Base-by-base conservation (phyloP, 2,113 vertebrate genomes). In the Dromas ardeola region DNA sequence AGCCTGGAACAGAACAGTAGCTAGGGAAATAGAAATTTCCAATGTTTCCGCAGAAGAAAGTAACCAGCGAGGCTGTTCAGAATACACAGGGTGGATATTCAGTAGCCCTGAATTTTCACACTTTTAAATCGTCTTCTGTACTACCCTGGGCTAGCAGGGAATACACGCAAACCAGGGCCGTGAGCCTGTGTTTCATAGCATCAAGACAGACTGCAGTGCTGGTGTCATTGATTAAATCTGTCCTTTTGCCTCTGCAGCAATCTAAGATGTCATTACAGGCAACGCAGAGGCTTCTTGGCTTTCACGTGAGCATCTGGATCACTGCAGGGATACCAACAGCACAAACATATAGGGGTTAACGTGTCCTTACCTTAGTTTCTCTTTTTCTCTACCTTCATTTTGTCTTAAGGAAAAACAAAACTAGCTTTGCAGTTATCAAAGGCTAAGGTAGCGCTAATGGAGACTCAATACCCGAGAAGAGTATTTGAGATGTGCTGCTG, bases 221-320 rank as follows among this genome's bases (percentile, higher is more conserved):
- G 50, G 50, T 90, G 72, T 81, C 88, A 93, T 86, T 91, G 94
- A 95, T 95, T 92, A 93, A 90, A 95, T 71, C 65, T 3, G 11
- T 81, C 73, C 88, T 90, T 91, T 81, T 91, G 96, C 58, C 86
- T 94, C 88, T 84, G 83, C 88, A 67, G 88, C 88, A 95, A 67
- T 38, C 72, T 52, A 71, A 92, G 92, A 34, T 90, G 92, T 92
- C 90, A 92, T 55, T 73, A 77, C 72, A 59, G 85, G 70, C 84
- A 85, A 52, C 26, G 53, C 81, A 73, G 93, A 93, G 69, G 42
- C 80, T 93, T 86, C 82, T 76, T 73, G 79, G 81, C 70, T 87
- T 38, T 36, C 56, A 26, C 20, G 34, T 0, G 0, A 91, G 78
- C 91, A 91, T 42, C 83, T 91, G 93, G 86, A 89, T 87, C 3